A percentile compares a stretch with the other conserved stretches of the same genome.
Conservation (phyloP, 2,113 vertebrate species). For the Gobiocypris rarus region DNA sequence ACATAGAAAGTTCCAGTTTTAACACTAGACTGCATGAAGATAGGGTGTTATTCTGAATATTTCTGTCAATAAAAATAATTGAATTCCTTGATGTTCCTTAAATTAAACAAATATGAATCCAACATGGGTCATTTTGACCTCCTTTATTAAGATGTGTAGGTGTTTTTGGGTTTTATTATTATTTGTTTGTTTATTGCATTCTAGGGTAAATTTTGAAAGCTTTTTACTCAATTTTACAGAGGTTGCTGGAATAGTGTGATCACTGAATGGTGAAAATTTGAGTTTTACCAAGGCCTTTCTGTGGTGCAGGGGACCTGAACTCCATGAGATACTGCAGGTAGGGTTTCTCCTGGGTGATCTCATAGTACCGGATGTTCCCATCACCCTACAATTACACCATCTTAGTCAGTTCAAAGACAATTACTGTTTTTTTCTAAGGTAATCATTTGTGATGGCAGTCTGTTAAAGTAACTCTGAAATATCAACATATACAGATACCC, state of each 20-base stretch:
- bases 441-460: conserved; percentile 2
- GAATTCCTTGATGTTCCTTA: not conserved
- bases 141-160: not conserved
- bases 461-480: not conserved
- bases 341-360: conserved; percentile 92
- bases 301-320: conserved; percentile 91
- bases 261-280: not conserved
- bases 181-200: not conserved
- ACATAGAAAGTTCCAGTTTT: not conserved
- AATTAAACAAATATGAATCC: not conserved
- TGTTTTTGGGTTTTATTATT: not conserved
- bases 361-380: conserved; percentile 97
- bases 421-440: not conserved
- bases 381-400: conserved; percentile 81
- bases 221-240: not conserved
- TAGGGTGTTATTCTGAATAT: not conserved
- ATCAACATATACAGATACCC: not conserved
- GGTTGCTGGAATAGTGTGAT: not conserved
- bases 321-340: conserved; percentile 96
- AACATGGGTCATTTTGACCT: not conserved
- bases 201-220: not conserved
- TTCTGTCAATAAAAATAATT: not conserved
- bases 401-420: conserved; percentile 15
- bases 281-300: conserved; percentile 92
- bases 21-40: not conserved